Evolutionary conservation across 2,888 invertebrate species (phyloP).

Genomic region (Magallana nippona): DNA sequence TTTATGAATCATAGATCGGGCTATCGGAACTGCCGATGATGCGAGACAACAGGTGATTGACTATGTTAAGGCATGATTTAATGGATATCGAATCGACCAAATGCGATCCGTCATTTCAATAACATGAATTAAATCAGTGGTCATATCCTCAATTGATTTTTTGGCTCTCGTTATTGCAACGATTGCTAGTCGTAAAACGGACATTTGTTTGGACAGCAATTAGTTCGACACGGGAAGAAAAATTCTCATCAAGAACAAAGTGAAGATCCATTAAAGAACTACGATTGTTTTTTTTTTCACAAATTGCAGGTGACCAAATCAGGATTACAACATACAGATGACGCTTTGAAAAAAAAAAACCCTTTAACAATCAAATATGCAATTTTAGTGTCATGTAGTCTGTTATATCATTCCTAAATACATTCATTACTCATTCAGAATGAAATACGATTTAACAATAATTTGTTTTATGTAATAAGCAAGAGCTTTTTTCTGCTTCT

Average conservation of each 20-base stretch:
- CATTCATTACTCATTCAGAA: no score
- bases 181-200: neutral
- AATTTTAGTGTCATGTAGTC: no score
- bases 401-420: no score
- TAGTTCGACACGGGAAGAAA: neutral
- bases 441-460: no score
- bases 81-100: constrained; percentile 27
- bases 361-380: no score
- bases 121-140: constrained; percentile 14
- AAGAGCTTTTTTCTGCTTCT: no score
- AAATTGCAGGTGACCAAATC: no score
- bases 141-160: constrained; percentile 9
- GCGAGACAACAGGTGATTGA: constrained; percentile 13
- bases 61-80: neutral
- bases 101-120: constrained; percentile 17
- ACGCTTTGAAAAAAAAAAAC: no score
- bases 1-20: constrained; percentile 9
- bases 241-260: neutral
- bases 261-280: neutral
- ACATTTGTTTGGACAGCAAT: constrained; percentile 8
- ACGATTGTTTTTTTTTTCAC: no score
- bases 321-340: no score
- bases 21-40: constrained; percentile 8
- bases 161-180: constrained; percentile 5
- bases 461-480: no score